Evolutionary conservation across 1,140 invertebrate genomes (phyloP).

Genomic region (Drosophila sechellia): DNA sequence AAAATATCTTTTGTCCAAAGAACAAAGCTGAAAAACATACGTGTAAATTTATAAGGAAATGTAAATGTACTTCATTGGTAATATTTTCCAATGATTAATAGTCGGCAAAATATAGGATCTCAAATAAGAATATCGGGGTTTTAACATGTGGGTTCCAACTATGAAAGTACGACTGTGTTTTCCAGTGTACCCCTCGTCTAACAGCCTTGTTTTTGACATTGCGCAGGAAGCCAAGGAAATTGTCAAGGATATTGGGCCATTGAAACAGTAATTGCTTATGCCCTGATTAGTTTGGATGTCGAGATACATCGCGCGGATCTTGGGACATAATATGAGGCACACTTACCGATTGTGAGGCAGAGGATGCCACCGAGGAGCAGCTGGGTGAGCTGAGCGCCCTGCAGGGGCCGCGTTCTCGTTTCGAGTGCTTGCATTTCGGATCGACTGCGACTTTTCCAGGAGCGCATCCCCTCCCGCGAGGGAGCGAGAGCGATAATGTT

Average conservation of each 20-base stretch:
- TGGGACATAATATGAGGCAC: neutral
- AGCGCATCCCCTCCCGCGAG: slow-evolving; percentile 55
- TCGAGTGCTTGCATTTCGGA: slow-evolving; percentile 67
- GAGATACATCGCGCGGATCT: neutral
- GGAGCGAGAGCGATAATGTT: slow-evolving; percentile 52
- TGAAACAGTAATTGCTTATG: slow-evolving; percentile 38
- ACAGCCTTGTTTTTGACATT: slow-evolving; percentile 36
- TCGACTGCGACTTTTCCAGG: slow-evolving; percentile 62
- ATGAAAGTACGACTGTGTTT: too few species aligned
- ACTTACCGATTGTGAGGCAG: slow-evolving; percentile 73
- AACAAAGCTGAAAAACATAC: too few species aligned
- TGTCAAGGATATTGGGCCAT: slow-evolving; percentile 39
- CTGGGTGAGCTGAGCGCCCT: slow-evolving; percentile 25
- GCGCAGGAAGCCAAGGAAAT: slow-evolving; percentile 25
- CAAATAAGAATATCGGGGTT: too few species aligned
- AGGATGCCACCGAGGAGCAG: slow-evolving; percentile 63
- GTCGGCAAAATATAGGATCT: too few species aligned
- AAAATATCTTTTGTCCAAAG: too few species aligned
- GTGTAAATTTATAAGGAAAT: too few species aligned
- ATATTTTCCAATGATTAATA: too few species aligned
- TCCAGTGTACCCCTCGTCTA: neutral
- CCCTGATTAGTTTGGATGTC: slow-evolving; percentile 13
- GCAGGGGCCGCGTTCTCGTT: slow-evolving; percentile 41
- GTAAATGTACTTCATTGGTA: too few species aligned
- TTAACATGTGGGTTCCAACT: too few species aligned